Evolutionary conservation across 2,113 vertebrate species (phyloP).

Genomic region (Kryptolebias marmoratus): DNA sequence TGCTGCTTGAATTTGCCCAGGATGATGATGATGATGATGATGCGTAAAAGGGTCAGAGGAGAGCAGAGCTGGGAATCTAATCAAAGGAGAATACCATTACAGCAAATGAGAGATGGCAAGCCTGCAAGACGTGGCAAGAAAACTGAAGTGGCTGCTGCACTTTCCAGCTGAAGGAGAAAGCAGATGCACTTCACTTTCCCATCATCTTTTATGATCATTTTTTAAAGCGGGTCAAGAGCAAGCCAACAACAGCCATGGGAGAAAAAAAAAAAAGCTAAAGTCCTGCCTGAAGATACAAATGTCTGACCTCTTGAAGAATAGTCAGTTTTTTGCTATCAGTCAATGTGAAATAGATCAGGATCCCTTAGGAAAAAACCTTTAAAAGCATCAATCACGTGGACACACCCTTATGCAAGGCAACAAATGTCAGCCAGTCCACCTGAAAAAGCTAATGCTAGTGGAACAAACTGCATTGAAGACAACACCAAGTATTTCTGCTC

Average conservation of each 20-base stretch:
- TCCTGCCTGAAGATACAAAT: too few species aligned
- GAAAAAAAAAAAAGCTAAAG: constrained; percentile 1
- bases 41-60: constrained; percentile 58
- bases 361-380: background rate
- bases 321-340: background rate
- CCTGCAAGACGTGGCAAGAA: constrained; percentile 36
- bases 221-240: constrained; percentile 27
- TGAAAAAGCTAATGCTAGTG: constrained; percentile 7
- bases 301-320: too few species aligned
- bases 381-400: background rate
- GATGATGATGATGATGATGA: constrained; percentile 23
- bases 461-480: constrained; percentile 40
- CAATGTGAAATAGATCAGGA: background rate
- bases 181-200: constrained; percentile 37
- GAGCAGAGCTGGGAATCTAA: constrained; percentile 63
- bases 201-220: constrained; percentile 39
- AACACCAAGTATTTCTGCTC: constrained; percentile 29
- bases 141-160: constrained; percentile 44
- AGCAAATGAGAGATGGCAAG: constrained; percentile 70
- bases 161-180: constrained; percentile 52
- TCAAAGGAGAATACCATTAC: constrained; percentile 70
- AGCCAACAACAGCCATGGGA: constrained; percentile 25
- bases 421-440: constrained; percentile 7
- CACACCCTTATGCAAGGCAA: background rate
- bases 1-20: constrained; percentile 41